Evolutionary conservation across 53 echinoderm and acorn worm species (phyloP), one percentile per base, ranked within the genome.

Genomic region (Apostichopus leukothele): DNA sequence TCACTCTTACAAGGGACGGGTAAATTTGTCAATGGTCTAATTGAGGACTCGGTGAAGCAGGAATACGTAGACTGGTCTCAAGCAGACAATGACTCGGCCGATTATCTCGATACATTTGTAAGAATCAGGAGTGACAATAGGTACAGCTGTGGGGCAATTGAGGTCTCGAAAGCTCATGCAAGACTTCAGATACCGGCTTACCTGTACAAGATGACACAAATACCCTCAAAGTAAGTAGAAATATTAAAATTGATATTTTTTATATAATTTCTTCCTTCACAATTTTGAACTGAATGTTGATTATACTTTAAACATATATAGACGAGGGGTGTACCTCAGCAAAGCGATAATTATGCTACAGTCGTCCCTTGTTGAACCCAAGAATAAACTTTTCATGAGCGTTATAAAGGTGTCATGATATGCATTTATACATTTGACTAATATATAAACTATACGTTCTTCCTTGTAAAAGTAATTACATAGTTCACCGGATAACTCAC

Each of bases 21-120:
- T 79, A 16, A 79, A 4, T 79, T 51, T 51, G 51, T 79, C 53
- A 53, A 51, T 19, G 51, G 12, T 16, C 10, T 79, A 18, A 79
- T 79, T 14, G 79, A 79, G n/a, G 53, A 79, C 21, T 54, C 79
- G 8, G 79, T 79, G 7, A 51, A 79, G 53, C 79, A 79, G 51
- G 79, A 79, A 52, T 91, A 91, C 66, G 61, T 91, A 0, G 91
- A 91, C 83, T 91, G 88, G 88, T 76, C 91, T 55, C 91, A 91
- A 83, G 91, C 91, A 16, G 91, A 91, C 59, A 91, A 91, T 74
- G 75, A 53, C 19, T 87, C 87, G 50, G 91, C 88, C 19, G 91
- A 88, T 59, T 91, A 88, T 50, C 83, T 91, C 25, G 22, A 59
- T 52, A 73, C 91, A 3, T 91, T 88, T 61, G 79, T 54, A n/a